These are phyloP conservation scores for Hermetia illucens DNA, from an alignment of 1,140 invertebrate species.

Conservation along the genomic window DNA sequence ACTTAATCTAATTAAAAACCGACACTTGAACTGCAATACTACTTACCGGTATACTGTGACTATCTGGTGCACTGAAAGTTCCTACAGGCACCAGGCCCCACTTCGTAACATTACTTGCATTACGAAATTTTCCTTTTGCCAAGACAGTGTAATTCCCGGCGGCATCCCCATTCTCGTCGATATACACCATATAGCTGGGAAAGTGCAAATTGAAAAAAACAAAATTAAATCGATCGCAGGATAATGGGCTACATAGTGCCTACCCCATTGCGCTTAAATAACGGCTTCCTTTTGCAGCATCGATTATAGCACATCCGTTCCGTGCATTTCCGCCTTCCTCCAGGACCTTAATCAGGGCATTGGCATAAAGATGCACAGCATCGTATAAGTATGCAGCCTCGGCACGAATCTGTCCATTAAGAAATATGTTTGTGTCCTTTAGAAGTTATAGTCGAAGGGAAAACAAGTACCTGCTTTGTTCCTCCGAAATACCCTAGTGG, in stretches of 20 bases:
- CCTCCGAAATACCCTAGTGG: conserved; percentile 53
- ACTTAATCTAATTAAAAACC: background rate
- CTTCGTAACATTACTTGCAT: conserved; percentile 26
- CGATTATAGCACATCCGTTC: conserved; percentile 58
- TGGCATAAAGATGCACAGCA: conserved; percentile 71
- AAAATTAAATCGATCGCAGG: background rate
- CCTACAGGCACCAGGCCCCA: conserved; percentile 64
- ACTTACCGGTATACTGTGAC: conserved; percentile 42
- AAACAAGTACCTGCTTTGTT: conserved; percentile 48
- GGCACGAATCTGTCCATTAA: conserved; percentile 66
- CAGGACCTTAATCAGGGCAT: conserved; percentile 52
- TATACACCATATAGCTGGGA: conserved; percentile 70
- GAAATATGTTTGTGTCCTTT: too few relatives aligned
- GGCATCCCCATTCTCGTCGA: conserved; percentile 89
- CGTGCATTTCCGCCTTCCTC: conserved; percentile 45
- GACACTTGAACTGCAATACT: background rate
- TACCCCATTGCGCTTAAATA: conserved; percentile 80
- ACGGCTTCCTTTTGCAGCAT: conserved; percentile 52
- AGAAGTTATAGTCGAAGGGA: too few relatives aligned
- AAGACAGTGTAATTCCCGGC: conserved; percentile 93
- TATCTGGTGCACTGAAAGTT: conserved; percentile 39
- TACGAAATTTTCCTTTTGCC: conserved; percentile 30
- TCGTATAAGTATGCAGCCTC: conserved; percentile 88
- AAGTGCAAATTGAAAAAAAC: conserved; percentile 4
- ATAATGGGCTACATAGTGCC: conserved; percentile 16